Percentiles rank a stretch among this genome's conserved stretches.
Conservation (phyloP, 2,888 invertebrate genomes). For the Spicauda simplicius region DNA sequence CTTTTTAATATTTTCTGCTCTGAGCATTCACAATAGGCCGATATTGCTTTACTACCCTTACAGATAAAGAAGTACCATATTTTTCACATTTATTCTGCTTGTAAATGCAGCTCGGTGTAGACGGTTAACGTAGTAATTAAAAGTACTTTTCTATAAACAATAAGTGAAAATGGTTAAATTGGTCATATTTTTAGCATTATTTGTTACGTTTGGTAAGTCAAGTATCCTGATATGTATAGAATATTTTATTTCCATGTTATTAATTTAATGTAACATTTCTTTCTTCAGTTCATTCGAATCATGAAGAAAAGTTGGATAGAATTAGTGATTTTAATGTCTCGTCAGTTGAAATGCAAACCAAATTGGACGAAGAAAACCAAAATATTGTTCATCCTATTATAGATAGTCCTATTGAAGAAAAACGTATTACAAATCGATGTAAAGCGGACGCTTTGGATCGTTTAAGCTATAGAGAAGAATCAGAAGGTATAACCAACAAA, state of each 20-base stretch:
- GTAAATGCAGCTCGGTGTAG: neutral
- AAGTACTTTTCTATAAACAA: neutral
- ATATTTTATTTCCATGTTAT: neutral
- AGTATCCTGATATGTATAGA: neutral
- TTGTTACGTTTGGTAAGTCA: conserved; percentile 21
- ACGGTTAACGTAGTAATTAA: conserved; percentile 4
- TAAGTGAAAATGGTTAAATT: conserved; percentile 15
- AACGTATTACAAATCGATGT: neutral
- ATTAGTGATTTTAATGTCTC: neutral
- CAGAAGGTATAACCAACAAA: neutral
- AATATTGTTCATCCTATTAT: neutral
- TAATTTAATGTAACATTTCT: neutral
- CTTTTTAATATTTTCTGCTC: conserved; percentile 66
- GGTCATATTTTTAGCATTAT: conserved; percentile 16
- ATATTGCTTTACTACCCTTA: conserved; percentile 64
- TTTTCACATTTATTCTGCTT: conserved; percentile 16
- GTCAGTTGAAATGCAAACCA: neutral
- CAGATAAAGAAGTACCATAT: conserved; percentile 55
- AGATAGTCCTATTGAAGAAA: neutral
- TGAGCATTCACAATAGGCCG: conserved; percentile 66
- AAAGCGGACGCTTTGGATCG: neutral
- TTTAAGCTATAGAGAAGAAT: neutral
- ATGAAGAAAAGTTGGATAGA: neutral
- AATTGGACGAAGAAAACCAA: neutral
- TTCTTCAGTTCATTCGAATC: neutral